A percentile compares a stretch with the other conserved stretches of the same genome.
Evolutionary conservation across 2,113 vertebrate species (phyloP).

Genomic region (Setophaga petechia): DNA sequence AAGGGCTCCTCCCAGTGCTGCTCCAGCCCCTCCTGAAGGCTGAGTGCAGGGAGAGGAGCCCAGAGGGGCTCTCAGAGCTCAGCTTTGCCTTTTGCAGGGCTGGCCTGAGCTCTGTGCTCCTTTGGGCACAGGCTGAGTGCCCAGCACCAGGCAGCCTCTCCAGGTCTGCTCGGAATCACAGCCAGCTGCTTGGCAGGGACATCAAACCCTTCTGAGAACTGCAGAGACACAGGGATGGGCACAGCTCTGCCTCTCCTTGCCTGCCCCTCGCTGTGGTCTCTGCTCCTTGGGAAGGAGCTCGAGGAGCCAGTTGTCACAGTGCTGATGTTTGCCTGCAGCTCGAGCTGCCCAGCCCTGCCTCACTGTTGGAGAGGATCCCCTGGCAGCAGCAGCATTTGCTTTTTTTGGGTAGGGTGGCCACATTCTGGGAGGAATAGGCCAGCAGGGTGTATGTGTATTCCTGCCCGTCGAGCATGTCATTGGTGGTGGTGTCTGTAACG

Average conservation of each 20-base stretch:
- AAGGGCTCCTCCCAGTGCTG: too few species aligned
- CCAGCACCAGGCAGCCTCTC: neutral
- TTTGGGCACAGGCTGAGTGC: neutral
- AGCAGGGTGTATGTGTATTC: neutral
- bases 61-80: neutral
- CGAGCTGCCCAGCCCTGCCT: neutral
- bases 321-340: neutral
- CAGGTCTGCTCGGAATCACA: neutral
- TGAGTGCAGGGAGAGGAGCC: neutral
- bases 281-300: neutral
- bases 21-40: neutral
- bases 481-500: neutral
- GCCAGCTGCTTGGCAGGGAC: conserved; percentile 20
- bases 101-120: neutral
- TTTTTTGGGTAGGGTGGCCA: neutral
- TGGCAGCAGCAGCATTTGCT: neutral
- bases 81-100: neutral
- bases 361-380: neutral
- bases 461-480: neutral
- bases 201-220: conserved; percentile 34
- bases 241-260: neutral
- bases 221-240: conserved; percentile 8
- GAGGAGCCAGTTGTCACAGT: neutral
- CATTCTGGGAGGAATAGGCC: neutral
- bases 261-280: neutral